Base-by-base conservation (phyloP, 2,888 invertebrate species). In the Tolmerus cingulatus region DNA sequence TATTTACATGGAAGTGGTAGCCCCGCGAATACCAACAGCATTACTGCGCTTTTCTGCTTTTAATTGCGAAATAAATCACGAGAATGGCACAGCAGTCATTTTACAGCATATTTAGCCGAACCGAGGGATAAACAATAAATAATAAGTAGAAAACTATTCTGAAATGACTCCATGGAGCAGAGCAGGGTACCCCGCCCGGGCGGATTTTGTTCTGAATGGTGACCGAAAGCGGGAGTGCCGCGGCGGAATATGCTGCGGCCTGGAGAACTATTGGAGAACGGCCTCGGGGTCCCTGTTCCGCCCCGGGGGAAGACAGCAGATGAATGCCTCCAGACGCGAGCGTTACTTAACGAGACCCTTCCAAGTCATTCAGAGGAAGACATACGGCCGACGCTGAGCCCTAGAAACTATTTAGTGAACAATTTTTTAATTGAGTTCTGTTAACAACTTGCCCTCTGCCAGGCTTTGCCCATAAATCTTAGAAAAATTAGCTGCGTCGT, bases 381-480 rank as follows among this genome's bases (percentile, higher is more conserved):
- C 43, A 5, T 51, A 86, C 76, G 76, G 37, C 34, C 27, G n/a
- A 27, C 16, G 57, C n/a, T 82, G 40, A 30, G 9, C 51, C 55
- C 51, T 46, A 14, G 77, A 19, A 87, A 88, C 88, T 87, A 88
- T 87, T 87, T 82, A 86, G 86, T 74, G 82, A 88, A 86, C 85
- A 87, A 87, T 87, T 87, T 88, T 87, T 87, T 88, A 88, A 88
- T 88, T 87, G 87, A 86, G 87, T 87, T 88, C 86, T 87, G 87
- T 87, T 86, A 88, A 88, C 87, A 88, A 87, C 86, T 86, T 88
- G 88, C 86, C 87, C 88, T 87, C 77, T 88, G 88, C 86, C 76
- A 27, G 14, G 14, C 74, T 23, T 30, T 19, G 81, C 43, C 43
- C 81, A 82, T 88, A 88, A 88, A 88, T 88, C 87, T 87, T 86